Base-by-base conservation (phyloP, 2,888 invertebrate genomes). In the Cryptocheilus praepositus region DNA sequence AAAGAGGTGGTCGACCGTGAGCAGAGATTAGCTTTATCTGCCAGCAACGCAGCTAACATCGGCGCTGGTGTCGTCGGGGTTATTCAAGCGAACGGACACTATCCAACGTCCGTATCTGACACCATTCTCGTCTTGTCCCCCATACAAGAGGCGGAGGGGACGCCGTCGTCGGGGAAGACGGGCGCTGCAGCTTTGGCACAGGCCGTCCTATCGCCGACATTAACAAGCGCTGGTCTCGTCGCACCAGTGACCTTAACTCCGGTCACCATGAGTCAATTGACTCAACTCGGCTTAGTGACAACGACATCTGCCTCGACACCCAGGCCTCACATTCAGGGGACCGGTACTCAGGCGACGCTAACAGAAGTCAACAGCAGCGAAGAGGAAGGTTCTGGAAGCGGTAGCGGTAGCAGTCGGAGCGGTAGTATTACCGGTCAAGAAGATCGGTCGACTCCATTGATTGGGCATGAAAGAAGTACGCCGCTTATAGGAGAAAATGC, bases 91-190 rank as follows among this genome's bases (percentile, higher is more conserved):
- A 91, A 90, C 77, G 90, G 90, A 28, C 83, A 86, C 45, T 90
- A 90, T 72, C 87, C 89, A 3, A 91, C 92, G 69, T 94, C 95
- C 79, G 91, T 93, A 55, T 94, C 94, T 2, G 93, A 95, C 45
- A 91, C 95, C 2, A 93, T 95, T 83, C 95, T 93, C 11, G 89
- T 95, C 28, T 90, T 96, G 16, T 95, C 95, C 1, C 95, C 96
- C 0, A 96, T 96, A 70, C 95, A 95, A 86, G 96, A 96, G 89
- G 90, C 94, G 76, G 96, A 96, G 81, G 93, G 94, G 53, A 83
- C 87, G 11, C 81, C 89, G 4, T 62, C 79, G 3, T 77, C 79
- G 0, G 83, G 82, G 0, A 85, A 83, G 88, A 93, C 94, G 5
- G 92, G 93, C 11, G 94, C 95, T 0, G 92, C 94, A 0, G 95